Percentiles rank a stretch among this genome's conserved stretches.
These are phyloP conservation scores for Spilogale gracilis DNA, from an alignment of 2,113 vertebrate genomes.

Conservation along the genomic window DNA sequence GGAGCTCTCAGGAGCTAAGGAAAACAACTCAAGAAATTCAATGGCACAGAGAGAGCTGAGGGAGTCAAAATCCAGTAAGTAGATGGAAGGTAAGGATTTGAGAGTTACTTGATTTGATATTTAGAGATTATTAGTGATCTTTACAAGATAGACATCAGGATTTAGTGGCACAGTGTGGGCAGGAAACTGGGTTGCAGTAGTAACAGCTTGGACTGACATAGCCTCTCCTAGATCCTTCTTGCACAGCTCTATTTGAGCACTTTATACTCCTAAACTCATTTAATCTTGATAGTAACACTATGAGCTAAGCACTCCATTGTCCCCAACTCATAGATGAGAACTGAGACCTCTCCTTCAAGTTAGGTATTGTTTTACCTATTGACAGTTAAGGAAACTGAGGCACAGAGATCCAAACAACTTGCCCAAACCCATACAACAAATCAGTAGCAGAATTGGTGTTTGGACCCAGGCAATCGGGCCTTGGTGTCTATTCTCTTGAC, in stretches of 20 bases:
- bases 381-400: neutral
- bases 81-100: neutral
- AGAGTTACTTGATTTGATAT: neutral
- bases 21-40: neutral
- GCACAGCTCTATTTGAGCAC: rapidly evolving
- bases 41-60: neutral
- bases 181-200: neutral
- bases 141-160: neutral
- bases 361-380: neutral
- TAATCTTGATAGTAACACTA: neutral
- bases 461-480: neutral
- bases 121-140: neutral
- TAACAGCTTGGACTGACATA: rapidly evolving
- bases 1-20: too few relatives aligned
- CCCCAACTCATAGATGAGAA: neutral
- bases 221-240: too few relatives aligned
- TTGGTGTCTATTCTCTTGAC: rapidly evolving
- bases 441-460: neutral
- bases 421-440: rapidly evolving
- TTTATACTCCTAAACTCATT: neutral
- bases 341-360: neutral
- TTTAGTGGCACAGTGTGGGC: rapidly evolving
- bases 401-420: neutral
- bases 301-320: rapidly evolving
- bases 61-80: neutral